Base-by-base conservation (phyloP, 2,797 vertebrate genomes). In the Choloepus didactylus region DNA sequence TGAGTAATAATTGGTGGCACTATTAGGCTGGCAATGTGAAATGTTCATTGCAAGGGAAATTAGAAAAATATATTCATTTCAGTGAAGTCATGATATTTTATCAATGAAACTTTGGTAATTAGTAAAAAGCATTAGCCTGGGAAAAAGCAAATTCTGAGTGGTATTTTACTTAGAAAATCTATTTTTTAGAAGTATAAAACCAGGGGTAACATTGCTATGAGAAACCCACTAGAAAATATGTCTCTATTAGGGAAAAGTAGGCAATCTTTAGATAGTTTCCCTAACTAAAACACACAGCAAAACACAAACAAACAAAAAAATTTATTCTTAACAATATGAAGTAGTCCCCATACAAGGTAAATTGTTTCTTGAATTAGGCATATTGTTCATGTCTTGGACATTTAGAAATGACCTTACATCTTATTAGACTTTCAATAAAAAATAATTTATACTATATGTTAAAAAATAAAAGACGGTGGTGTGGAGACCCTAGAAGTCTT, bases 121-220 rank as follows among this genome's bases (percentile, higher is more conserved):
- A 27, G 98, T 98, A 94, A 90, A 88, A 92, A 60, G 7, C 23
- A 70, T 89, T 56, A 80, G 60, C 25, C 86, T 60, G 49, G 51
- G 10, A 6, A 46, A 31, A 38, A 60, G 25, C 5, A 89, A 75
- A 64, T 76, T 67, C 16, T 60, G 18, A 31, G 54, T 76, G 18
- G 69, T 31, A 35, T 75, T 70, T 86, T 89, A 70, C 59, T 93
- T 49, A 73, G 67, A 81, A 72, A 94, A 64, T 54, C 25, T 44
- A 51, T 76, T 56, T 77, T 85, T 64, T 29, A 69, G 66, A 69
- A 76, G 59, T 51, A n/a, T 4, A 89, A 62, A 87, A 35, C 31
- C 18, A 35, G 8, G 11, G 10, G 25, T 70, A 49, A 51, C 46
- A 46, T 12, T 89, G 46, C 35, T 60, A 73, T 87, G 44, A 83